A percentile compares a stretch with the other conserved stretches of the same genome.
phyloP scores from a whole-genome alignment of 2,888 invertebrate species.

The Mesoligia furuncula region DNA sequence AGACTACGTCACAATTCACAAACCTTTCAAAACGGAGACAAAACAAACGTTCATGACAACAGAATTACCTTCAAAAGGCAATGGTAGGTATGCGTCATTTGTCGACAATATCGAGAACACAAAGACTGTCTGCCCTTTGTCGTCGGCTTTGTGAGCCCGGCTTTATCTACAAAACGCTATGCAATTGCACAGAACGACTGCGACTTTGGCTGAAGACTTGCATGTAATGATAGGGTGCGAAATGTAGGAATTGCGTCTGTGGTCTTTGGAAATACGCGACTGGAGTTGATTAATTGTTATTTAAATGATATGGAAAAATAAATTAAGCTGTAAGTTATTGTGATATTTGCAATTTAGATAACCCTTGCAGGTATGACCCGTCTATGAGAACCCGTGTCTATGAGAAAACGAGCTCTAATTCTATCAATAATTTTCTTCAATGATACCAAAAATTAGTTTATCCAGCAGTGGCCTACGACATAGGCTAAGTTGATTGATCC shows the following conservation, averaged over 20 bases:
- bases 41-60: constrained; percentile 45
- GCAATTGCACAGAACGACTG: constrained; percentile 65
- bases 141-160: constrained; percentile 61
- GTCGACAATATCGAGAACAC: constrained; percentile 69
- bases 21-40: constrained; percentile 44
- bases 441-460: not conserved
- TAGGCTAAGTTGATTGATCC: not conserved
- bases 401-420: not conserved
- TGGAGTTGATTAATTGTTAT: not conserved
- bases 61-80: constrained; percentile 51
- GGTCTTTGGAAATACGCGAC: not conserved
- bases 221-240: constrained; percentile 5
- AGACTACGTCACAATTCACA: constrained; percentile 34
- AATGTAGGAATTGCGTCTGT: not conserved
- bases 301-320: not conserved
- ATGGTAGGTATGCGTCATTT: constrained; percentile 63
- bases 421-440: not conserved
- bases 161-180: constrained; percentile 68
- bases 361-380: no score
- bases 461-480: not conserved
- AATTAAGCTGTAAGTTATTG: not conserved
- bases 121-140: constrained; percentile 70
- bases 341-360: not conserved
- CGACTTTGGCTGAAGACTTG: constrained; percentile 21
- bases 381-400: not conserved